Percentiles rank a stretch among this genome's conserved stretches.
These are phyloP conservation scores for Incurvaria masculella DNA, from an alignment of 2,888 invertebrate genomes.

Conservation along the genomic window DNA sequence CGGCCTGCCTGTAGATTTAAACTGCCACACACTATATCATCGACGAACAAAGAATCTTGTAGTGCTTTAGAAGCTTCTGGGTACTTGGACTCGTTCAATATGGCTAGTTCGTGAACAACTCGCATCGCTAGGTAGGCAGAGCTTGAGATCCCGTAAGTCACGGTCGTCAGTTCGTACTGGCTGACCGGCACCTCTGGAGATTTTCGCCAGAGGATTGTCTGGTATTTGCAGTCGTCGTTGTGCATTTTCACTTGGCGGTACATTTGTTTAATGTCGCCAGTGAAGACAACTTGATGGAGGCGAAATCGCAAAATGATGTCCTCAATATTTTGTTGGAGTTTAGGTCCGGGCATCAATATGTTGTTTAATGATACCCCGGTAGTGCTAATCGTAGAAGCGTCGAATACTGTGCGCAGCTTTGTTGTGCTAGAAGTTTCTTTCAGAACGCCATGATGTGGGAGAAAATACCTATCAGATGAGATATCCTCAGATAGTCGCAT, in stretches of 20 bases:
- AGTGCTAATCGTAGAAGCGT: constrained; percentile 5
- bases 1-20: background rate
- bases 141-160: constrained; percentile 17
- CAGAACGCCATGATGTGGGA: constrained; percentile 12
- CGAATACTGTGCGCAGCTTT: constrained; percentile 11
- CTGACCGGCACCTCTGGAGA: constrained; percentile 13
- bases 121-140: constrained; percentile 10
- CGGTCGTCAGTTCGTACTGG: constrained; percentile 14
- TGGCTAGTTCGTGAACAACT: constrained; percentile 9
- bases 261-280: constrained; percentile 19
- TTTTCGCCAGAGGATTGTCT: constrained; percentile 17
- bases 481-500: background rate
- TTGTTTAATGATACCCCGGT: constrained; percentile 12
- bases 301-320: constrained; percentile 16
- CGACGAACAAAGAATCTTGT: constrained; percentile 7
- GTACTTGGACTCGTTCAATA: constrained; percentile 10
- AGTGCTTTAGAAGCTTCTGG: constrained; percentile 5
- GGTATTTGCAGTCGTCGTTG: constrained; percentile 13
- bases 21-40: constrained; percentile 8
- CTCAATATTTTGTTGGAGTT: constrained; percentile 15
- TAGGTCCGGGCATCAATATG: constrained; percentile 13
- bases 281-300: constrained; percentile 14
- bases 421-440: constrained; percentile 7
- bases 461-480: background rate
- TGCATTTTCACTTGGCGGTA: constrained; percentile 15